These are phyloP conservation scores for Sebastolobus alascanus DNA, from an alignment of 2,797 vertebrate species.

Conservation along the genomic window DNA sequence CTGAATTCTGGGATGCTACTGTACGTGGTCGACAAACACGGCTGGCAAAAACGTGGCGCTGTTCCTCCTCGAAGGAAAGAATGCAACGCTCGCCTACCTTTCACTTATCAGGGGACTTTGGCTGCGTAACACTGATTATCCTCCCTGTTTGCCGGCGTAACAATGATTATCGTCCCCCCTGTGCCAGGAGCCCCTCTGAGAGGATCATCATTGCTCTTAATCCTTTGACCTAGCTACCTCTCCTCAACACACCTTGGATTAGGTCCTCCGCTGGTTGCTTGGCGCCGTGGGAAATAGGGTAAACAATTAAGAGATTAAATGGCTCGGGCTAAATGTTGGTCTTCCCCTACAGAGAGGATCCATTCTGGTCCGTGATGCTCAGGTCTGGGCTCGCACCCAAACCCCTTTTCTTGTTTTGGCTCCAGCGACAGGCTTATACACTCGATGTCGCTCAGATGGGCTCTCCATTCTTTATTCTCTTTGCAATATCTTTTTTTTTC, in stretches of 20 bases:
- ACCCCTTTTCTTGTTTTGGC: constrained; percentile 67
- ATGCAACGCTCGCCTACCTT: constrained; percentile 50
- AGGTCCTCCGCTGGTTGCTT: constrained; percentile 64
- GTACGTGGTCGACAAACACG: constrained; percentile 12
- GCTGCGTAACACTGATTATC: constrained; percentile 79
- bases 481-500: constrained; percentile 13
- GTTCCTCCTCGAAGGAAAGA: constrained; percentile 43
- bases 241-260: constrained; percentile 81
- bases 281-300: constrained; percentile 77
- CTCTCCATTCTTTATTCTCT: constrained; percentile 55
- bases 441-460: constrained; percentile 58
- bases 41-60: constrained; percentile 25
- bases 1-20: constrained; percentile 23
- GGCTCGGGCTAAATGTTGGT: constrained; percentile 72
- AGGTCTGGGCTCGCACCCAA: constrained; percentile 77
- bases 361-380: constrained; percentile 66
- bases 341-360: constrained; percentile 66
- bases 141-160: constrained; percentile 76
- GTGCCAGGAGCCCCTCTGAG: constrained; percentile 79
- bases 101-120: constrained; percentile 72
- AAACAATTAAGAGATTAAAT: constrained; percentile 86
- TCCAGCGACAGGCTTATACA: constrained; percentile 69
- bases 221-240: constrained; percentile 82
- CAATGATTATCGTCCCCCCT: constrained; percentile 79
- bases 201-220: constrained; percentile 86